Base-by-base conservation (phyloP, 2,888 invertebrate genomes). In the Parnassius orleans region DNA sequence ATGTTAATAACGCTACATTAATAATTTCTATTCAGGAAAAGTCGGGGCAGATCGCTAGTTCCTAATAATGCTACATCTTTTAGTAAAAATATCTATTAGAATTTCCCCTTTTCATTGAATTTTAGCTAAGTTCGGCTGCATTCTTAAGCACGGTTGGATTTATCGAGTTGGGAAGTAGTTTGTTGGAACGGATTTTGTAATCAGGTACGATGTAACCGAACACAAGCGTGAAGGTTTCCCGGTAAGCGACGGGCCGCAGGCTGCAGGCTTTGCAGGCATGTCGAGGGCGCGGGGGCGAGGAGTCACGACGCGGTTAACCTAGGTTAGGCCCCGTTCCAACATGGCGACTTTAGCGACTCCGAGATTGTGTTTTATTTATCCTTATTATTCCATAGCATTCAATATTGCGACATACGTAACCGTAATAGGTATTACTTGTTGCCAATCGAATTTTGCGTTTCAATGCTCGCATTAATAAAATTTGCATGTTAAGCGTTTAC, bases 271-370 rank as follows among this genome's bases (percentile, higher is more conserved):
- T 50, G 65, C 57, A 60, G 65, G 71, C 66, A 61, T 58, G 70
- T 63, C 68, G 65, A 65, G 66, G 61, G 69, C 60, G 69, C 57
- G 69, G 65, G 68, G 68, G 66, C 65, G 69, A 69, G 70, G 79
- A 76, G 78, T 86, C 89, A 88, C 89, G 87, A 88, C 79, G 86
- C 82, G 84, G 86, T 86, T 86, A 81, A 83, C 85, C 81, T 86
- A 81, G 79, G 76, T 77, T 79, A 80, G 75, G 74, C 78, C 77
- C 73, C 73, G 77, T 73, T 77, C 76, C 73, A 78, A 80, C 75
- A 72, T 74, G 74, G 76, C 68, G 68, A 71, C 80, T 81, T 80
- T 81, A 79, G 75, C 75, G 73, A 69, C 71, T 72, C 73, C 19
- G 48, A 53, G 62, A 53, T 54, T 63, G 58, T 59, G 54, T 59